These are phyloP conservation scores for Rhagoletis pomonella DNA, from an alignment of 1,140 invertebrate genomes.

Conservation along the genomic window DNA sequence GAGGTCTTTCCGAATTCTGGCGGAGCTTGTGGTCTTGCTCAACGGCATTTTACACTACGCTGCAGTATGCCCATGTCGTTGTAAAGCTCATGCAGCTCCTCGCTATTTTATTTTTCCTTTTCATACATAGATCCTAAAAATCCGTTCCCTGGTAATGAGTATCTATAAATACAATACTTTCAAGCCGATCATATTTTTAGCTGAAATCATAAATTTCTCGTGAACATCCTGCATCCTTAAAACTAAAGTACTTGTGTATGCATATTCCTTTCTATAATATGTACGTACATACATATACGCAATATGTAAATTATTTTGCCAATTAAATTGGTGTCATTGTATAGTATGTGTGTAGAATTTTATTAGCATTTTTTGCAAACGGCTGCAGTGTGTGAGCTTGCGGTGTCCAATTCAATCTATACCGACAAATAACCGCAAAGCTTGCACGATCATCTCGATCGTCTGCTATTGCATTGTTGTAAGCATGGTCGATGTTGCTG, in stretches of 20 bases:
- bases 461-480: slow-evolving; percentile 27
- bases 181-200: no score
- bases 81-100: no score
- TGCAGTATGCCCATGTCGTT: no score
- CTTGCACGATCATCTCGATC: slow-evolving; percentile 52
- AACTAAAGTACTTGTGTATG: neutral
- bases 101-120: no score
- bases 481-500: neutral
- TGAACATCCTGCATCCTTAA: neutral
- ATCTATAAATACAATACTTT: no score
- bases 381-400: slow-evolving; percentile 25
- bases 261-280: neutral
- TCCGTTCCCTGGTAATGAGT: no score
- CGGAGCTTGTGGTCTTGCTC: no score
- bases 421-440: slow-evolving; percentile 49
- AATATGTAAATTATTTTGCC: neutral
- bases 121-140: no score
- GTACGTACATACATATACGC: neutral
- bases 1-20: no score
- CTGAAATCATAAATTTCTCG: neutral
- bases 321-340: neutral
- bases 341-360: neutral
- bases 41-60: no score
- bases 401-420: slow-evolving; percentile 51
- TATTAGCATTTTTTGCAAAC: neutral